Base-by-base conservation (phyloP, 2,888 invertebrate species). In the Acanthococcus lagerstroemiae region DNA sequence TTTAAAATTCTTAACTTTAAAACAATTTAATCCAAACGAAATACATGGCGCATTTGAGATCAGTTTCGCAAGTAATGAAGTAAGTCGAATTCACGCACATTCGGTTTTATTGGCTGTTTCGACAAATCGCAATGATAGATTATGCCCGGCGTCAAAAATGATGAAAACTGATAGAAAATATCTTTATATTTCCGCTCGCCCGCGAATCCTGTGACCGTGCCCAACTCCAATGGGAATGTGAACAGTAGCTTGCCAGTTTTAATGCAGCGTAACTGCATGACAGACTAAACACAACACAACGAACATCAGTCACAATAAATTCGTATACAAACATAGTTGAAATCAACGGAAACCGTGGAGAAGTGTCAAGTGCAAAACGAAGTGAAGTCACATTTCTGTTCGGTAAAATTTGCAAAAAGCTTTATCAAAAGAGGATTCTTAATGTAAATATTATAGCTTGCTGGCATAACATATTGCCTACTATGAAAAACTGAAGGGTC, bases 141-240 rank as follows among this genome's bases (percentile, higher is more conserved):
- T 70, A 86, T 81, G 70, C 85, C 85, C 24, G 97, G 96, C 60
- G 89, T 87, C 57, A 96, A 81, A 79, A 96, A 97, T 0, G 96
- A 96, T 70, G 88, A 87, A 77, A 96, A 95, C 73, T 88, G 85
- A 77, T 90, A 95, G 79, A 96, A 97, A 73, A 96, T 86, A 80
- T 95, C 93, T 0, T 84, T 82, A 73, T 90, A 86, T 72, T 87
- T 82, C 74, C 87, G 88, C 76, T 90, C 86, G 12, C 94, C 95
- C 17, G 89, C 87, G 76, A 90, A 87, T 2, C 87, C 87, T 19
- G 84, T 84, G 30, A 97, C 82, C 0, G 90, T 88, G 21, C 97
- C 97, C 69, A 95, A 86, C 71, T 87, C 90, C 68, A 95, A 76
- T 0, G 87, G 84, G 72, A 96, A 88, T 69, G 83, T 82, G 71